These are phyloP conservation scores for Tinamus major DNA, from an alignment of 2,797 vertebrate species.

Conservation along the genomic window DNA sequence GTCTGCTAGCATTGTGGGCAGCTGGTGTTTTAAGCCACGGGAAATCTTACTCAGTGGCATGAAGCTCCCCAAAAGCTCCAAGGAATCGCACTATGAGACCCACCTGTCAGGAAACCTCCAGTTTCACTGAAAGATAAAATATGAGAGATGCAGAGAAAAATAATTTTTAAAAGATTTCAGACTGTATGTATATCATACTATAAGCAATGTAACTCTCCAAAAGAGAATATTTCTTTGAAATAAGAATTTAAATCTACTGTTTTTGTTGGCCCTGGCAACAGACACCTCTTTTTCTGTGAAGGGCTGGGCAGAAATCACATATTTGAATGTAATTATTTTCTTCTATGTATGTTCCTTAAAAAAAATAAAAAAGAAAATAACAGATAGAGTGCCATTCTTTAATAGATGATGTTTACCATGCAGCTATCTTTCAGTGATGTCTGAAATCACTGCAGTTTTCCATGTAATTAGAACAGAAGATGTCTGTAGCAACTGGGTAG, in stretches of 20 bases:
- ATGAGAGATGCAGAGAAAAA: neutral
- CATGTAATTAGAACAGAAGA: neutral
- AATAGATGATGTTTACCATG: neutral
- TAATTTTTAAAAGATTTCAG: neutral
- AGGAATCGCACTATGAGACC: neutral
- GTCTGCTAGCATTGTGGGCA: slow-evolving; percentile 19
- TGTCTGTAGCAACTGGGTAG: neutral
- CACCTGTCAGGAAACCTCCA: neutral
- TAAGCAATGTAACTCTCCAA: neutral
- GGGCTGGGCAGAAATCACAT: fast-evolving
- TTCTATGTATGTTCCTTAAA: neutral
- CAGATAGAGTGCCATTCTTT: neutral
- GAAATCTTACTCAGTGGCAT: neutral
- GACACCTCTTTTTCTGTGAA: neutral
- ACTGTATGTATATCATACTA: neutral
- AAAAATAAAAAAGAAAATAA: neutral
- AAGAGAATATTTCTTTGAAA: fast-evolving
- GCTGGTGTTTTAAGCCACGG: slow-evolving; percentile 7
- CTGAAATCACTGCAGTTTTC: neutral
- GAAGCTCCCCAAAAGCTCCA: neutral
- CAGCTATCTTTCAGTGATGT: fast-evolving
- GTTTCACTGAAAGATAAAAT: neutral
- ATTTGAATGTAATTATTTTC: neutral
- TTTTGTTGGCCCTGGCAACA: neutral
- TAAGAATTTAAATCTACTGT: neutral